Base-by-base conservation (phyloP, 2,888 invertebrate genomes). In the Cosmia trapezina region DNA sequence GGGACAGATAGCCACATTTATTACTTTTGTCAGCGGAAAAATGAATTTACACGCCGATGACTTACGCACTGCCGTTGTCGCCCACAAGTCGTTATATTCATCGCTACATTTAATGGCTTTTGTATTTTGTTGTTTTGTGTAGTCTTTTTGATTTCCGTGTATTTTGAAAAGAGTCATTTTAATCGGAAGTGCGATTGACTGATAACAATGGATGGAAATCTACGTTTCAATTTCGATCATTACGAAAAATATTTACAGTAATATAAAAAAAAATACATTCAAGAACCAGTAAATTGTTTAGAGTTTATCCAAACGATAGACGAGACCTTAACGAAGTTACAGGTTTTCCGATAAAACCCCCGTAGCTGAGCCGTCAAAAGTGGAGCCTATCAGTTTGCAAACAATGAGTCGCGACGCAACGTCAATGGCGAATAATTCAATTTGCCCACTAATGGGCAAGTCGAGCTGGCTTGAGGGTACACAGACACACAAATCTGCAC, bases 21-120 rank as follows among this genome's bases (percentile, higher is more conserved):
- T 95, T 94, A 93, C 96, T 95, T 94, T 96, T 95, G 95, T 96
- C 95, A 95, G 95, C 96, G 93, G 94, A 95, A 95, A 96, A 96
- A 95, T 95, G 94, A 94, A 94, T 95, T 94, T 90, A 91, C 93
- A 91, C 94, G 88, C 88, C 92, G 89, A 91, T 89, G 91, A 87
- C 86, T 91, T 87, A 84, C 73, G 80, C 64, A 63, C 66, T 76
- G 69, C 28, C 56, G 49, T 69, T 69, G 77, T 74, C 74, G 62
- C 76, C 79, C 83, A 82, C 78, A 83, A 81, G 85, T 87, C 78
- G 73, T 85, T 85, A 77, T 75, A 77, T 80, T 82, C 75, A 84
- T 87, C 84, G 82, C 75, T 79, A 78, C 78, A 66, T 83, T 83
- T 82, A 80, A 85, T 86, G 73, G 66, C 70, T 83, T 84, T 86